Evolutionary conservation across 30 jellyfish, hydroid and myxozoan genomes (phyloP), one percentile per base, ranked within the genome.

Genomic region (Cassiopea xamachana): DNA sequence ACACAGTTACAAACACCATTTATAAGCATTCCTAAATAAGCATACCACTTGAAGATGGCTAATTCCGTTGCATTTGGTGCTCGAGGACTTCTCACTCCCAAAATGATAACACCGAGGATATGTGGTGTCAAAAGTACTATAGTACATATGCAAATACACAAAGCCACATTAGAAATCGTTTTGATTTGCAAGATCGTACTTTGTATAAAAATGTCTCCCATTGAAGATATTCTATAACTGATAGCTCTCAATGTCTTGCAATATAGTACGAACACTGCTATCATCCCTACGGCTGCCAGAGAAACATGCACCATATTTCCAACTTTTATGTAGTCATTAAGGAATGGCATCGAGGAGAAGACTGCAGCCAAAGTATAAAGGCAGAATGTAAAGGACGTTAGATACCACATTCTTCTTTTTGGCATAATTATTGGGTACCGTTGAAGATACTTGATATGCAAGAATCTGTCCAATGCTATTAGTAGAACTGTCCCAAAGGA

Each of bases 381-480:
- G 2, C 18, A 13, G 8, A 51, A 27, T 75, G 75, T 18, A 46
- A 12, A 8, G 48, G 51, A 5, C 2, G 15, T n/a, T 18, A 75
- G 45, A 3, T 2, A 43, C 39, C 12, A 45, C 46, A 5, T 69
- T 39, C 74, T 13, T 14, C 74, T 39, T 19, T 69, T 82, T 44
- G 73, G 27, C 90, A 82, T 69, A 45, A 82, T 47, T 19, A 19
- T 17, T 18, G 83, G 50, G 61, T 82, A 82, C 8, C 67, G 71
- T 60, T 18, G 27, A 5, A 69, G 59, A 19, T 82, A 82, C 17
- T 71, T 82, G 81, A 82, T 82, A 73, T 82, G 90, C 47, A 82
- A 43, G 50, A 60, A 82, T 43, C 90, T 18, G 58, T 82, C 90
- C 10, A 62, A 27, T 39, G 90, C 90, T 45, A 82, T 27, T 6